A percentile compares a stretch with the other conserved stretches of the same genome.
These are phyloP conservation scores for Baryphthengus martii DNA, from an alignment of 2,113 vertebrate genomes.

Conservation along the genomic window DNA sequence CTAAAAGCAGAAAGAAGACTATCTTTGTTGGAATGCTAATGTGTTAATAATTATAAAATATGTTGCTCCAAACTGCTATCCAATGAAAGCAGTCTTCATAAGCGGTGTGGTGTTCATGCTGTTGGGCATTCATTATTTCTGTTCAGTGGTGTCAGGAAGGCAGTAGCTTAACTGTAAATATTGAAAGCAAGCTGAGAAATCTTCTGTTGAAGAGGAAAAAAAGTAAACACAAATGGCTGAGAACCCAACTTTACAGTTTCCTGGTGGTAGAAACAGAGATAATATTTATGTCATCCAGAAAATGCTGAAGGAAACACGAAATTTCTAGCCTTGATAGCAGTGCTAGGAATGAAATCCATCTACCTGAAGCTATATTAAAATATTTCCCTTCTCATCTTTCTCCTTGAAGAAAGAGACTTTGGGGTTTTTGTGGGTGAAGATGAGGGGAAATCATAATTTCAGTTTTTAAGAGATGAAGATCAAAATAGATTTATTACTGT, in stretches of 20 bases:
- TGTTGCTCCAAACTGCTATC: neutral
- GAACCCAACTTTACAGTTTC: neutral
- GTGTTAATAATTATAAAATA: neutral
- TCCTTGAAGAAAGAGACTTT: neutral
- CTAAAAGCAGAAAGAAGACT: neutral
- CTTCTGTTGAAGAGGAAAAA: neutral
- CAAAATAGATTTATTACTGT: neutral
- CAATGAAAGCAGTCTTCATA: neutral
- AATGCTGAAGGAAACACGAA: neutral
- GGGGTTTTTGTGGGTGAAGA: too few species aligned
- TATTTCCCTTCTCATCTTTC: neutral
- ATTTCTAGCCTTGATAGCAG: neutral
- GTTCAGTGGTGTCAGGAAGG: neutral
- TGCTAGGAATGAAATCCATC: neutral
- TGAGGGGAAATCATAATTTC: neutral
- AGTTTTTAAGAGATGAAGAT: neutral
- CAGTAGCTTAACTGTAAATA: conserved; percentile 10
- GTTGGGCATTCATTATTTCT: neutral
- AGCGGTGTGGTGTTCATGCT: neutral
- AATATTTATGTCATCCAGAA: neutral
- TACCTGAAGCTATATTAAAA: neutral
- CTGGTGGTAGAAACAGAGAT: neutral
- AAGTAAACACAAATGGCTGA: neutral
- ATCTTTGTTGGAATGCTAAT: neutral
- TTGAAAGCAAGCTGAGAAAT: conserved; percentile 13